These are phyloP conservation scores for Protomyctophum bolini DNA, from an alignment of 2,113 vertebrate species.

Conservation along the genomic window DNA sequence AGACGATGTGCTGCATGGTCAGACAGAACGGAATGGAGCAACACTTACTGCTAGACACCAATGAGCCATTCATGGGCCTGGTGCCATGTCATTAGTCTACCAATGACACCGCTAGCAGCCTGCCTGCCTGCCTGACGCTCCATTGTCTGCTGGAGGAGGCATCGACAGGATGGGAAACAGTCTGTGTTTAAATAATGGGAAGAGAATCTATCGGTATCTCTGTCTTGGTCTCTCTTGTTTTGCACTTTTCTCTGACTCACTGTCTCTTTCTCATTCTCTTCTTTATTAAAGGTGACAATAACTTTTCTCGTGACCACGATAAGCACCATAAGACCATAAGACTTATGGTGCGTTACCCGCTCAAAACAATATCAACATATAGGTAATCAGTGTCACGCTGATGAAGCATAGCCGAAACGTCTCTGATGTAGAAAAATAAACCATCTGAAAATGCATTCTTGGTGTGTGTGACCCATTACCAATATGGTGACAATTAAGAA, in stretches of 20 bases:
- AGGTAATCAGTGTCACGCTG: too few relatives aligned
- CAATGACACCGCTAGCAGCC: constrained; percentile 62
- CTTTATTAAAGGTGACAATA: too few relatives aligned
- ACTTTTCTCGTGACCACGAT: too few relatives aligned
- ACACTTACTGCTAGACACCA: constrained; percentile 73
- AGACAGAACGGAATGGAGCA: constrained; percentile 62
- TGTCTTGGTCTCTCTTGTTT: background rate
- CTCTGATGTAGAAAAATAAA: too few relatives aligned
- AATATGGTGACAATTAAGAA: too few relatives aligned
- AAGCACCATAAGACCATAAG: too few relatives aligned
- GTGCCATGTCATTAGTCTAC: constrained; percentile 75
- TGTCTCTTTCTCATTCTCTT: background rate
- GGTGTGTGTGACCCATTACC: too few relatives aligned
- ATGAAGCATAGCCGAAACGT: too few relatives aligned
- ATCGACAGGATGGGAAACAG: constrained; percentile 42
- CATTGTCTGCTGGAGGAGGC: constrained; percentile 58
- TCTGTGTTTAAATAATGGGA: constrained; percentile 34
- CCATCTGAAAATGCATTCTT: too few relatives aligned
- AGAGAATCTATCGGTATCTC: constrained; percentile 37
- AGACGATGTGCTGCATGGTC: constrained; percentile 64
- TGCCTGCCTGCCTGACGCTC: constrained; percentile 41
- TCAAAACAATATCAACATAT: too few relatives aligned
- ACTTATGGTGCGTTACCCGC: too few relatives aligned
- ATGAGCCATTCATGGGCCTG: constrained; percentile 70
- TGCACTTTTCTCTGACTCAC: background rate